A percentile compares a stretch with the other conserved stretches of the same genome.
Conservation (phyloP, 2,888 invertebrate genomes). For the Cerastoderma edule region DNA sequence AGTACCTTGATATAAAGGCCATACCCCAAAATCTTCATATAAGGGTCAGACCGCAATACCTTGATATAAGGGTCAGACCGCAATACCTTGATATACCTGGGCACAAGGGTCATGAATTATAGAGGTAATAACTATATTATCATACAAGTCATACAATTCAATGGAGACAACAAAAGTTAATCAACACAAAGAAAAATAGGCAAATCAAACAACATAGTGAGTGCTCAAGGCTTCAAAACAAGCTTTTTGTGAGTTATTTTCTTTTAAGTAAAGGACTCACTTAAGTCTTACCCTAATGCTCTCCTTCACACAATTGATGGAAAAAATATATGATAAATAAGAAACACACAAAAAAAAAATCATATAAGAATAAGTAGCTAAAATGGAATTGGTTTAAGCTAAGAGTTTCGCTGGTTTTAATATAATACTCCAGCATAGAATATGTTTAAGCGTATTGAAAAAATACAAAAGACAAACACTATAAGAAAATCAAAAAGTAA, state of each 20-base stretch:
- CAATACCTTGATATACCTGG: neutral
- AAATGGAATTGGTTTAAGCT: too few relatives aligned
- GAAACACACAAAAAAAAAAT: neutral
- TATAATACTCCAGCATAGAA: neutral
- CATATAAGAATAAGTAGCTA: neutral
- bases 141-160: constrained; percentile 8
- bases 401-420: too few relatives aligned
- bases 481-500: neutral
- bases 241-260: too few relatives aligned
- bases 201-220: neutral
- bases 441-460: neutral
- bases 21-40: neutral
- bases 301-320: neutral
- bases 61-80: neutral
- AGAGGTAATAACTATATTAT: too few relatives aligned
- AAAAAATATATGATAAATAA: neutral
- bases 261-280: too few relatives aligned
- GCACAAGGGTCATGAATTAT: neutral
- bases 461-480: neutral
- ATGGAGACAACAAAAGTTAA: constrained; percentile 1
- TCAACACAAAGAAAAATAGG: neutral
- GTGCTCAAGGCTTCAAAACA: neutral
- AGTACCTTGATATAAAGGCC: neutral
- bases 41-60: neutral
- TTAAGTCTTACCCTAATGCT: neutral